Evolutionary conservation across 2,113 vertebrate genomes (phyloP).

Genomic region (Felis catus): F.catus_Fca126_mat1.0 CM031420.1:131102001-131102500

Average conservation of each 20-base stretch:
- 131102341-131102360: conserved; percentile 53
- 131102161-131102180: conserved; percentile 61
- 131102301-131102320: not conserved
- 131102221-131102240: conserved; percentile 62
- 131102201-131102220: conserved; percentile 56
- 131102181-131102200: conserved; percentile 64
- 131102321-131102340: not conserved
- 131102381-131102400: conserved; percentile 37
- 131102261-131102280: not conserved
- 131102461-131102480: not conserved
- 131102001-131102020: not conserved
- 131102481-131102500: conserved; percentile 25
- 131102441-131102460: conserved; percentile 66
- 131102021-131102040: not conserved
- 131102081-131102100: conserved; percentile 49
- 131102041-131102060: conserved; percentile 23
- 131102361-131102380: conserved; percentile 42
- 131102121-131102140: conserved; percentile 43
- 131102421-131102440: conserved; percentile 66
- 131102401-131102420: conserved; percentile 58
- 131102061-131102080: conserved; percentile 36
- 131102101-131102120: conserved; percentile 33
- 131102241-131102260: conserved; percentile 67
- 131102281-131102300: conserved; percentile 12
- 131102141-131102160: conserved; percentile 68